phyloP scores from a whole-genome alignment of 1,140 invertebrate genomes.

The Drosophila busckii region DNA sequence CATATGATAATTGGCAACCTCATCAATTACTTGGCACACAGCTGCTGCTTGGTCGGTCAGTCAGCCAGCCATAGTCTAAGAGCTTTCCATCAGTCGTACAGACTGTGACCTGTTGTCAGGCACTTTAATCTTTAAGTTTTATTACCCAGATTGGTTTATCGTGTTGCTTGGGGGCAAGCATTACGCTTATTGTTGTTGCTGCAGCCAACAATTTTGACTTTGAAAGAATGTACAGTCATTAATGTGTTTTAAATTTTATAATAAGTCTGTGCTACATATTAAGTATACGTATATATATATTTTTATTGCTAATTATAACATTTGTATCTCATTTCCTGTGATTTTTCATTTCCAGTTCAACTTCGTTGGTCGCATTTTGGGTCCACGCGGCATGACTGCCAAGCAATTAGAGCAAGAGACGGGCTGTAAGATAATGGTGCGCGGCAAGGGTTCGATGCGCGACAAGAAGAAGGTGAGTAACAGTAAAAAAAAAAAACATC shows the following conservation, averaged over 20 bases:
- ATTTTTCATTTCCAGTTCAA: slow-evolving; percentile 95
- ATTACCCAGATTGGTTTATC: slow-evolving; percentile 70
- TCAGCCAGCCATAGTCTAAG: not conserved
- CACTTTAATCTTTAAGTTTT: slow-evolving; percentile 23
- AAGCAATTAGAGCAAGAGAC: slow-evolving; percentile 99
- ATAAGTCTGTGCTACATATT: slow-evolving; percentile 26
- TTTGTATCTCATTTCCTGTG: slow-evolving; percentile 69
- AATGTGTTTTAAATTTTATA: slow-evolving; percentile 61
- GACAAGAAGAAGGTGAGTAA: slow-evolving; percentile 98
- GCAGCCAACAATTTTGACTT: slow-evolving; percentile 55
- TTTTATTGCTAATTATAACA: slow-evolving; percentile 43
- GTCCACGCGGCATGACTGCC: slow-evolving; percentile 99
- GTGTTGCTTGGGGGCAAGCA: slow-evolving; percentile 67
- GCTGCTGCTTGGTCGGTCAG: slow-evolving; percentile 25
- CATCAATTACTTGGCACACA: slow-evolving; percentile 36
- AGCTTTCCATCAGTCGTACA: slow-evolving; percentile 13
- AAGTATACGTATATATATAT: slow-evolving; percentile 10
- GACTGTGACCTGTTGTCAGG: slow-evolving; percentile 16
- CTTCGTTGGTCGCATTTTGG: slow-evolving; percentile 99
- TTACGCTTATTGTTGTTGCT: slow-evolving; percentile 42
- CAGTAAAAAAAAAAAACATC: not conserved
- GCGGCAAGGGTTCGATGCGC: slow-evolving; percentile 99
- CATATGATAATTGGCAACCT: slow-evolving; percentile 62
- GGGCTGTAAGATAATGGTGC: slow-evolving; percentile 99
- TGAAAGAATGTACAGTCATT: slow-evolving; percentile 49